phyloP scores from a whole-genome alignment of 1,140 invertebrate genomes.

The Hyposmocoma kahamanoa region DNA sequence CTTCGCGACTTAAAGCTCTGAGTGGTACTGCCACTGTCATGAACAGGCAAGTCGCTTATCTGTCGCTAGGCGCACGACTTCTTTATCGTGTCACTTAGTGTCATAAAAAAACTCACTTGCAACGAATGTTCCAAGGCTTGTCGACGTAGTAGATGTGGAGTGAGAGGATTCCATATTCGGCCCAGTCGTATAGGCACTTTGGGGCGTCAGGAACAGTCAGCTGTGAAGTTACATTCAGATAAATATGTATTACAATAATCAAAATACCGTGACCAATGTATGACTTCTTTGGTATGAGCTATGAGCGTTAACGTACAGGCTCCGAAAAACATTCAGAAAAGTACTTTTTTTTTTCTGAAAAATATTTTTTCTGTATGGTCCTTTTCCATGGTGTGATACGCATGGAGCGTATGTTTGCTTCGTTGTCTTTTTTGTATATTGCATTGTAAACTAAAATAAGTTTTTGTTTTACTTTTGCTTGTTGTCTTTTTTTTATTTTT shows the following conservation, averaged over 20 bases:
- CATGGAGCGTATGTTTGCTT: too few relatives aligned
- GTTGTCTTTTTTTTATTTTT: too few relatives aligned
- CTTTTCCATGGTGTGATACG: too few relatives aligned
- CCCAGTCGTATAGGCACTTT: conserved; percentile 47
- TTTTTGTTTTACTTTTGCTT: too few relatives aligned
- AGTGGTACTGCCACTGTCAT: not conserved
- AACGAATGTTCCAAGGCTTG: conserved; percentile 59
- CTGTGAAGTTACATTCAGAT: conserved; percentile 25
- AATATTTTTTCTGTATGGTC: too few relatives aligned
- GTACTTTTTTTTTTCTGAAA: not conserved
- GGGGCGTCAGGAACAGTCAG: conserved; percentile 52
- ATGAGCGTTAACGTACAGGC: not conserved
- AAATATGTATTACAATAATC: conserved; percentile 1
- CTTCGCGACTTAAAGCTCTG: not conserved
- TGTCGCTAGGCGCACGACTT: too few relatives aligned
- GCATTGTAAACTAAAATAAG: too few relatives aligned
- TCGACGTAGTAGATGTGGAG: conserved; percentile 69
- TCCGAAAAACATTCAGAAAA: not conserved
- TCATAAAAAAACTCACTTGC: conserved; percentile 32
- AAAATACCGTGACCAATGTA: too few relatives aligned
- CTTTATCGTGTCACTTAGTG: too few relatives aligned
- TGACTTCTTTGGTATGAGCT: too few relatives aligned
- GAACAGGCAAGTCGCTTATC: not conserved
- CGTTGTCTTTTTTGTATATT: too few relatives aligned
- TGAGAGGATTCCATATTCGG: conserved; percentile 42